phyloP scores from a whole-genome alignment of 1,140 invertebrate genomes.

The Drosophila elegans region DNA sequence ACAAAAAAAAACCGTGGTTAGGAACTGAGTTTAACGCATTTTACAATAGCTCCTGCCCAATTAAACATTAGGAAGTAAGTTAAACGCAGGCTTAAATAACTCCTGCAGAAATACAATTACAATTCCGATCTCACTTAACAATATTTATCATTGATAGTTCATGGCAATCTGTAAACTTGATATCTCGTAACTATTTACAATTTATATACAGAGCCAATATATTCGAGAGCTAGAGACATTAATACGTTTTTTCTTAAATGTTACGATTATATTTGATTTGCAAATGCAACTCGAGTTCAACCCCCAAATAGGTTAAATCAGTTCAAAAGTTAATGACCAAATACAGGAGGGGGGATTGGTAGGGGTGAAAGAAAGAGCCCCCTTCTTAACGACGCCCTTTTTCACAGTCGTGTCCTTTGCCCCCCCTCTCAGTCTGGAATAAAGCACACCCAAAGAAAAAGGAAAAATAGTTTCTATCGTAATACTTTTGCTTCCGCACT shows the following conservation, averaged over 20 bases:
- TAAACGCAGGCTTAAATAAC: too few species aligned
- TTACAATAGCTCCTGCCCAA: too few species aligned
- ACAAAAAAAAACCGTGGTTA: too few species aligned
- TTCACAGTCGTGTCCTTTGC: not conserved
- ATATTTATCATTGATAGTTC: too few species aligned
- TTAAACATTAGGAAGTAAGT: too few species aligned
- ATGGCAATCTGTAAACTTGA: too few species aligned
- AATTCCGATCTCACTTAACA: too few species aligned
- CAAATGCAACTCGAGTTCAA: not conserved
- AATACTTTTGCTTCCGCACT: constrained; percentile 77
- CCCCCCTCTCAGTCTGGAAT: constrained; percentile 12
- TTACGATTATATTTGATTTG: not conserved
- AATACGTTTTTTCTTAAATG: not conserved
- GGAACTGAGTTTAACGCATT: too few species aligned
- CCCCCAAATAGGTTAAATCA: constrained; percentile 50
- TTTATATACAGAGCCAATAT: not conserved
- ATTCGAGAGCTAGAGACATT: not conserved
- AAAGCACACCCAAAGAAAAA: constrained; percentile 30
- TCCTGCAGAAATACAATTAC: too few species aligned
- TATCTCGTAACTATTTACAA: too few species aligned
- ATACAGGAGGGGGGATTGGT: constrained; percentile 16
- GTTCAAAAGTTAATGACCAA: constrained; percentile 82
- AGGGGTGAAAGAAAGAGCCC: constrained; percentile 8
- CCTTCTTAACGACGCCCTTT: not conserved
- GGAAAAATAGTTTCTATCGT: constrained; percentile 55